phyloP scores from a whole-genome alignment of 2,113 vertebrate genomes.

The Myiozetetes cayanensis region DNA sequence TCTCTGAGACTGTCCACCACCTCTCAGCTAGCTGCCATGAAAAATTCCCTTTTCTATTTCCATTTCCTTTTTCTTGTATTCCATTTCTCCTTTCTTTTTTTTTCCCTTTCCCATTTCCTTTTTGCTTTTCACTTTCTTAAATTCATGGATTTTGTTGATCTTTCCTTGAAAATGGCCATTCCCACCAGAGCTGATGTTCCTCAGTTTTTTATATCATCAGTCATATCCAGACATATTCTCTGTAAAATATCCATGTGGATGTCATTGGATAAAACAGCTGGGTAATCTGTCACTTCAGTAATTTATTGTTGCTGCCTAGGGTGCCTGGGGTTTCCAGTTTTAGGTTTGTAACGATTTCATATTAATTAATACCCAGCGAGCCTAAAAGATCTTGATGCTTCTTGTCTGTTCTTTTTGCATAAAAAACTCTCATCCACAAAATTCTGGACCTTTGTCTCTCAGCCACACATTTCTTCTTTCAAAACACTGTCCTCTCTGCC shows the following conservation, averaged over 20 bases:
- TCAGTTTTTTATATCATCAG: not conserved
- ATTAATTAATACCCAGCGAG: not conserved
- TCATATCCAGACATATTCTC: not conserved
- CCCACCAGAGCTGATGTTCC: not conserved
- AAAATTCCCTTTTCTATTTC: not conserved
- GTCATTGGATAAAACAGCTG: not conserved
- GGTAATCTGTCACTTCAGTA: not conserved
- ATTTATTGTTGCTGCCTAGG: not conserved
- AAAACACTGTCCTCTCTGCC: not conserved
- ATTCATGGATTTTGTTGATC: not conserved
- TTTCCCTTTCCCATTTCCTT: not conserved
- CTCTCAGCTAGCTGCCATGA: not conserved
- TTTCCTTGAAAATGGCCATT: not conserved
- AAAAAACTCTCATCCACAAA: not conserved
- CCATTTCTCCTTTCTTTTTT: not conserved
- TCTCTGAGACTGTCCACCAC: not conserved
- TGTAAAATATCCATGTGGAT: not conserved
- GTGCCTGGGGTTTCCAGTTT: not conserved
- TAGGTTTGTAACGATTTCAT: not conserved
- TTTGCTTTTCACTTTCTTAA: not conserved
- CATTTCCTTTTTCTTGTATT: not conserved
- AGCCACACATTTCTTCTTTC: not conserved
- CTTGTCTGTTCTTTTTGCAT: not conserved
- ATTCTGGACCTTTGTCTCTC: not conserved
- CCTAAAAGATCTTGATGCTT: not conserved